Base-by-base conservation (phyloP, 2,113 vertebrate species). In the Turnix velox region DNA sequence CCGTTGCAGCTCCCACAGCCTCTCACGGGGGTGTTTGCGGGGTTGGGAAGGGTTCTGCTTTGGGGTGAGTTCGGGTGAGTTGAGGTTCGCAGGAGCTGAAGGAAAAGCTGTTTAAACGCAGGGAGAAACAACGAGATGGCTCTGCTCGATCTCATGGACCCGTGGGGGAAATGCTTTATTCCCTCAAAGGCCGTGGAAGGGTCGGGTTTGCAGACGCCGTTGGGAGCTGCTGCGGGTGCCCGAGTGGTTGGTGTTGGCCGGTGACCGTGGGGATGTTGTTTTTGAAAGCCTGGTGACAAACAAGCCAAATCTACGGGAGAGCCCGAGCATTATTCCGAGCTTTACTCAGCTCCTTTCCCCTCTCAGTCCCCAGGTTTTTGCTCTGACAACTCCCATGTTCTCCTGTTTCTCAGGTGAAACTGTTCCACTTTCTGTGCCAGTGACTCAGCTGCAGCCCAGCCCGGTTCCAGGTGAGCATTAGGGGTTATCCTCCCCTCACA, bases 401-500 rank as follows among this genome's bases (percentile, higher is more conserved):
- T 92, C 79, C 79, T 88, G 30, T 48, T 92, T 90, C 80, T 65
- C 42, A 46, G 69, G 68, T 87, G 52, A 82, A 91, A 76, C 57
- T 71, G 42, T 75, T 76, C 65, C 12, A 42, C 69, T 87, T 88
- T 91, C 57, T 91, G 84, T 66, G 62, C 79, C 84, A 81, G 7
- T 92, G 95, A 93, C 46, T 95, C 91, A 95, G n/a, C n/a, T n/a
- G n/a, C n/a, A n/a, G n/a, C n/a, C n/a, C n/a, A n/a, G n/a, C n/a
- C n/a, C n/a, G n/a, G 92, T 79, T 83, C 80, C 67, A 88, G 77
- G 77, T 93, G 59, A 82, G 87, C 74, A 76, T 89, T 90, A 93
- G 66, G 63, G 58, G 51, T 92, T 87, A 94, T 88, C 84, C 84
- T 90, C 39, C 72, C 16, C 62, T 93, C 37, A 79, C 73, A 92